Evolutionary conservation across 2,797 vertebrate genomes (phyloP).

Genomic region (Aythya fuligula): DNA sequence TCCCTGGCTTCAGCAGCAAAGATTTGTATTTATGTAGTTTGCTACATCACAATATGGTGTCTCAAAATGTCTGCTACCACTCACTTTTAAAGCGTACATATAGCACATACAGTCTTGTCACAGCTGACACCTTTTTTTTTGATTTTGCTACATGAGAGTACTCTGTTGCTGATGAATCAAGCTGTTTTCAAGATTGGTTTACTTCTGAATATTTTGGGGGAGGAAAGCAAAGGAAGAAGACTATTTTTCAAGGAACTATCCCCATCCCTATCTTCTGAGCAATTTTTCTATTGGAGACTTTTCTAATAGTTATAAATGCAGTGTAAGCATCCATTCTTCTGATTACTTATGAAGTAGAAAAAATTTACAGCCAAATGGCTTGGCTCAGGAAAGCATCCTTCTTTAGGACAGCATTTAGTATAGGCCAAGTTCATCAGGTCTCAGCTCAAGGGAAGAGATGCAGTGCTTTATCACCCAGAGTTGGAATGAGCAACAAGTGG

Average conservation of each 20-base stretch:
- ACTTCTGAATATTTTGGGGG: slow-evolving; percentile 21
- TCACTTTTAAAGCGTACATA: slow-evolving; percentile 34
- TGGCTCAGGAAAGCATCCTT: neutral
- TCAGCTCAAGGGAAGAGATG: neutral
- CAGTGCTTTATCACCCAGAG: neutral
- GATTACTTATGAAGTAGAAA: neutral
- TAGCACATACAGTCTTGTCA: slow-evolving; percentile 14
- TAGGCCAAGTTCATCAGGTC: neutral
- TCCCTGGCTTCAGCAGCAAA: neutral
- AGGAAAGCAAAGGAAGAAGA: slow-evolving; percentile 21
- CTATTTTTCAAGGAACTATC: neutral
- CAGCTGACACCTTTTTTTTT: slow-evolving; percentile 61
- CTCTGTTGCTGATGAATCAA: slow-evolving; percentile 40
- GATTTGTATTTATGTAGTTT: slow-evolving; percentile 36
- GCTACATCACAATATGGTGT: slow-evolving; percentile 9
- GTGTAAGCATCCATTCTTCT: neutral
- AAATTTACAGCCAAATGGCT: neutral
- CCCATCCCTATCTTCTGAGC: neutral
- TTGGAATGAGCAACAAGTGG: neutral
- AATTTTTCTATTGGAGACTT: neutral
- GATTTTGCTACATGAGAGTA: slow-evolving; percentile 20
- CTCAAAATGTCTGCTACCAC: slow-evolving; percentile 55
- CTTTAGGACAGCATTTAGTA: neutral
- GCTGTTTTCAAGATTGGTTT: slow-evolving; percentile 23
- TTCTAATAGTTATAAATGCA: neutral